phyloP scores from a whole-genome alignment of 2,797 vertebrate species.

The Sylvia borin region DNA sequence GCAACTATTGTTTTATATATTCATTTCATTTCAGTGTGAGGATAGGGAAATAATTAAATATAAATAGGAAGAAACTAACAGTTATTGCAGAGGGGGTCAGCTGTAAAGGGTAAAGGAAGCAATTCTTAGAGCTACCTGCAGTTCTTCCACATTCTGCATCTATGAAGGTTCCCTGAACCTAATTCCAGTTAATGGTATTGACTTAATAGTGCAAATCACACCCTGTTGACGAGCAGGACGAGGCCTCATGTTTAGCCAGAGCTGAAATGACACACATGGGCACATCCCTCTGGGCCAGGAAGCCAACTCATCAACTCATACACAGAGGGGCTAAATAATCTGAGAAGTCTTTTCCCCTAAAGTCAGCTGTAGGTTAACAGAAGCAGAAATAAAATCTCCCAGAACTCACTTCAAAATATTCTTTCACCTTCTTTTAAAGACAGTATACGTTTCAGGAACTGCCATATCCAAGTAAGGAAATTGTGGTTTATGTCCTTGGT shows the following conservation, averaged over 20 bases:
- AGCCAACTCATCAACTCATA: neutral
- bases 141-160: neutral
- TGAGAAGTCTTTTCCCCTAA: neutral
- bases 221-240: neutral
- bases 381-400: neutral
- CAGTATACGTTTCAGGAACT: neutral
- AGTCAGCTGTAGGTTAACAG: neutral
- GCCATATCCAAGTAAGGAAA: neutral
- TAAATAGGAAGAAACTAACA: neutral
- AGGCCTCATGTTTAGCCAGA: neutral
- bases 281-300: neutral
- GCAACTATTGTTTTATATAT: neutral
- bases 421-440: neutral
- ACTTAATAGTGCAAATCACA: neutral
- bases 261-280: neutral
- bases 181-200: neutral
- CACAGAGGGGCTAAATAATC: neutral
- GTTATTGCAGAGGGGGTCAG: rapidly evolving
- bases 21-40: neutral
- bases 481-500: neutral
- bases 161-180: neutral
- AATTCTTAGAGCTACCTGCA: neutral
- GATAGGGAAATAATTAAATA: neutral
- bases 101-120: neutral
- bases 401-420: neutral